Evolutionary conservation across 2,113 vertebrate species (phyloP), one percentile per base, ranked within the genome.

Genomic region (Passer montanus): DNA sequence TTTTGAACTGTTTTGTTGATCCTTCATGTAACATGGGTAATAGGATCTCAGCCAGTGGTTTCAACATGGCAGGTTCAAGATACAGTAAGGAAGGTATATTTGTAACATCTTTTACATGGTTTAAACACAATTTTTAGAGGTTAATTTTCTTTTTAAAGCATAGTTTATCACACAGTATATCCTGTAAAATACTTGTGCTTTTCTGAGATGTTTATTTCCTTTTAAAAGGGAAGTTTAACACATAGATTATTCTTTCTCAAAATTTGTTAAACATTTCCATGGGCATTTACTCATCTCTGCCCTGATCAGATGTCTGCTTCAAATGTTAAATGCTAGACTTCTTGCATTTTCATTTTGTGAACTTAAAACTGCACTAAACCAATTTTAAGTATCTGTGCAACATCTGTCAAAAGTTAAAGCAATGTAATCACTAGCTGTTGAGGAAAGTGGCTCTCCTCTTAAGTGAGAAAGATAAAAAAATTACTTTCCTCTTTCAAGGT

Each of bases 141-240:
- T 39, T 1, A 70, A 37, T 37, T 50, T 12, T 31, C 35, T 13
- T 31, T 80, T 66, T 9, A 1, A 59, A 74, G 50, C 30, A 24
- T 47, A 69, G 4, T 5, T 58, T 72, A 56, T 90, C 24, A 8
- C 20, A 6, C 11, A 69, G 0, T 23, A 2, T 60, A 22, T 46
- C 20, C 13, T 91, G 17, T 68, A 64, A 68, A 9, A 47, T 33
- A 19, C 5, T 59, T 0, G 0, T 21, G 4, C 10, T 94, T 70
- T 72, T 13, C 19, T 72, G 31, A 85, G 28, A 37, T 58, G 3
- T 19, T 55, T 28, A 41, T 46, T 89, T 63, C 1, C 53, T 79
- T 62, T 67, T 13, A 53, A 49, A 58, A 84, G 13, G 6, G 30
- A 63, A 46, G 4, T 18, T 76, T 89, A 68, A 50, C 49, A n/a